Conservation (phyloP, 2,113 vertebrate species). For the Campylomormyrus numenius region DNA sequence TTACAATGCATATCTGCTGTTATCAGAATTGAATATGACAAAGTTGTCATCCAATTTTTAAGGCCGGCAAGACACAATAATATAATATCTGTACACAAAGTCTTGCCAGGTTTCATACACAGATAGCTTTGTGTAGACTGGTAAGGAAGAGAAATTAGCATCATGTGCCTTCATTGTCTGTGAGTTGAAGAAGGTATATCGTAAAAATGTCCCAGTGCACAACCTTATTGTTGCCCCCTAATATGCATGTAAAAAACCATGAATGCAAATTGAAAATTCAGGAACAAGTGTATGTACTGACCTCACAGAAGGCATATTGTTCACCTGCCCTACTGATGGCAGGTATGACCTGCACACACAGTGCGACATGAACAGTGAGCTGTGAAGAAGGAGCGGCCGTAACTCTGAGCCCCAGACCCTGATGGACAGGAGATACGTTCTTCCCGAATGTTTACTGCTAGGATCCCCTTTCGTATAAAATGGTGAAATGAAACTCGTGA, state of each 20-base stretch:
- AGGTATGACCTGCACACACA: neutral
- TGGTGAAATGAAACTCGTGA: neutral
- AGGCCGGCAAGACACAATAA: neutral
- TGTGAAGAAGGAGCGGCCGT: neutral
- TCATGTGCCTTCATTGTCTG: neutral
- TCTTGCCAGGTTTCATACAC: neutral
- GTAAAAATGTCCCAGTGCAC: neutral
- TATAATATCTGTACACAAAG: slow-evolving; percentile 1
- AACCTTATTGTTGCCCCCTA: neutral
- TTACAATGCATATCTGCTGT: neutral
- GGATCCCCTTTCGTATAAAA: neutral
- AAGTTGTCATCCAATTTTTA: neutral
- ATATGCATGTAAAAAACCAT: neutral
- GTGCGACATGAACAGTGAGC: neutral
- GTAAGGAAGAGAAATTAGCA: neutral
- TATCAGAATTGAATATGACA: neutral
- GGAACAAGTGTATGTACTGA: neutral
- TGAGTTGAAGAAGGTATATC: neutral
- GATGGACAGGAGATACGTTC: neutral
- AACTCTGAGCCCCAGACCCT: neutral
- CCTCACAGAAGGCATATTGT: neutral
- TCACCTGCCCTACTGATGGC: neutral
- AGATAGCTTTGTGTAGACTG: neutral
- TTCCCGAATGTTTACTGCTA: neutral
- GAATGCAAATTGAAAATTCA: neutral